These are phyloP conservation scores for Philypnodon macrostomus DNA, from an alignment of 2,797 vertebrate species.

Conservation along the genomic window DNA sequence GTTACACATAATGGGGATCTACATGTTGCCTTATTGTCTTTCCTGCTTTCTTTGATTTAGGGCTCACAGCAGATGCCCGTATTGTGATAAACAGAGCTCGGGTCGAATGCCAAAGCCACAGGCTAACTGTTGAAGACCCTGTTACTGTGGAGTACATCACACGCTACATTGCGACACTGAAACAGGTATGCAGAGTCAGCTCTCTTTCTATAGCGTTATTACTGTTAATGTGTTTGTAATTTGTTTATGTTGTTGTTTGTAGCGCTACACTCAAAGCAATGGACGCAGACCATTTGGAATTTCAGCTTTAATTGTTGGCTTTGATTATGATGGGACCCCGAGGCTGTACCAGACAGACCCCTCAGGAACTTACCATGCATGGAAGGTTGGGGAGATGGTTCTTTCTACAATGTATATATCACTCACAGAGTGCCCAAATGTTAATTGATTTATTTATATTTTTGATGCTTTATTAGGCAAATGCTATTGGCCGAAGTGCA, in stretches of 20 bases:
- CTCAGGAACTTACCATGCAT: constrained; percentile 85
- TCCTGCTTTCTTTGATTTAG: constrained; percentile 48
- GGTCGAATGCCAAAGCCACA: constrained; percentile 89
- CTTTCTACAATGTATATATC: not conserved
- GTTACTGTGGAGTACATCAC: constrained; percentile 91
- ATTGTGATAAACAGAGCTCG: constrained; percentile 88
- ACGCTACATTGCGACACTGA: constrained; percentile 87
- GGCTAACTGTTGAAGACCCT: constrained; percentile 88
- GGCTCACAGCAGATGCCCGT: constrained; percentile 87
- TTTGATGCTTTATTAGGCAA: constrained; percentile 78
- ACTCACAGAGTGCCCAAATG: too few relatives aligned
- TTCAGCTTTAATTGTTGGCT: constrained; percentile 84
- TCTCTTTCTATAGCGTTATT: not conserved
- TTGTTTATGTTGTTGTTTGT: constrained; percentile 15
- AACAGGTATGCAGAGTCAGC: constrained; percentile 75
- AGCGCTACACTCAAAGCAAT: constrained; percentile 84
- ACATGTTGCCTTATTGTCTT: not conserved
- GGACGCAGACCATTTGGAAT: constrained; percentile 83
- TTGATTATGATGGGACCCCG: constrained; percentile 82
- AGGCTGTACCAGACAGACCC: constrained; percentile 84
- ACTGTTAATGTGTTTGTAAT: not conserved
- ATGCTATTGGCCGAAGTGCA: constrained; percentile 81
- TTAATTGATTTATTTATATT: too few relatives aligned
- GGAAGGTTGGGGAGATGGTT: constrained; percentile 74
- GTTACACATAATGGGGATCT: not conserved